A percentile compares a stretch with the other conserved stretches of the same genome.
Conservation (phyloP, 2,888 invertebrate genomes). For the Nipponacmea schrenckii region DNA sequence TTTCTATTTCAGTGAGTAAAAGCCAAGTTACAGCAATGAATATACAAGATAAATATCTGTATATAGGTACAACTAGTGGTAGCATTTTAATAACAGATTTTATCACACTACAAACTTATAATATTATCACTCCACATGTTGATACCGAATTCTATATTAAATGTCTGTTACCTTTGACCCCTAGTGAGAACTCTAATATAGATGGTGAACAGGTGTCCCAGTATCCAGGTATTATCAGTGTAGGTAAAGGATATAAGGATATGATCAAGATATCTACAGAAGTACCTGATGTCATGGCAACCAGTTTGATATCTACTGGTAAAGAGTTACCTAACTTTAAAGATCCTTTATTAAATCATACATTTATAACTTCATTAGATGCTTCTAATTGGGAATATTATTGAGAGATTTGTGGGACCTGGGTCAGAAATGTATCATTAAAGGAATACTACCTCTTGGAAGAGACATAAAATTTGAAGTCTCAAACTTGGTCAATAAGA, state of each 20-base stretch:
- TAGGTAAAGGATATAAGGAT: slow-evolving; percentile 53
- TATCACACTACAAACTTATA: slow-evolving; percentile 82
- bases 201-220: slow-evolving; percentile 14
- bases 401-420: slow-evolving; percentile 26
- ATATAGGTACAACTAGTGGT: slow-evolving; percentile 95
- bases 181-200: slow-evolving; percentile 9
- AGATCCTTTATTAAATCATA: slow-evolving; percentile 35
- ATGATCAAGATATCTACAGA: slow-evolving; percentile 34
- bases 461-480: no score
- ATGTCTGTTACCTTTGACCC: slow-evolving; percentile 45
- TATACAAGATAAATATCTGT: slow-evolving; percentile 73
- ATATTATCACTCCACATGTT: slow-evolving; percentile 79
- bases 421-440: background rate
- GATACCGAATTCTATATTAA: slow-evolving; percentile 53
- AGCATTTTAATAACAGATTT: slow-evolving; percentile 90
- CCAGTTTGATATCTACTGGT: slow-evolving; percentile 17
- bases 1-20: slow-evolving; percentile 57
- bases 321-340: background rate
- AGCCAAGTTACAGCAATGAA: slow-evolving; percentile 79
- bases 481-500: no score
- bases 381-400: slow-evolving; percentile 54
- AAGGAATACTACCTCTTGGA: no score
- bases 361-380: slow-evolving; percentile 52
- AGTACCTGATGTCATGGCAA: slow-evolving; percentile 22
- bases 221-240: slow-evolving; percentile 44